Evolutionary conservation across 2,888 invertebrate genomes (phyloP), one percentile per base, ranked within the genome.

Genomic region (Andrena bicolor): DNA sequence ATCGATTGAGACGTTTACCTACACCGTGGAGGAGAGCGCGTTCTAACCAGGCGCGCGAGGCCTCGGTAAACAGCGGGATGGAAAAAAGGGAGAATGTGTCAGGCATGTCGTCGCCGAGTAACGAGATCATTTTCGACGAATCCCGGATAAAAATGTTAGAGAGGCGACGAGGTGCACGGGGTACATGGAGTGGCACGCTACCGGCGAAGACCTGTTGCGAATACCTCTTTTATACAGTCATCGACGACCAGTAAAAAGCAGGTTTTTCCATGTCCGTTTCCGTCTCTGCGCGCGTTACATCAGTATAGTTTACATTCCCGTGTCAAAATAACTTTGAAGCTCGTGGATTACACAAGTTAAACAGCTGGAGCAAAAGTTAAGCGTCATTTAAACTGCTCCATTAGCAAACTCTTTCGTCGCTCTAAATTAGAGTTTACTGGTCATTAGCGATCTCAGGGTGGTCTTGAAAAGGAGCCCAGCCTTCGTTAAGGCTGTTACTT

Each of bases 261-360:
- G 88, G 87, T 87, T 88, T 87, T 88, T 70, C 87, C 87, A 76
- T 30, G 61, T 76, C 61, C 73, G 79, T 88, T 87, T 87, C 88
- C 85, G 83, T 83, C 79, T 65, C 53, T 13, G 23, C 26, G 56
- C 68, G 53, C 16, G 56, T 77, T 73, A 63, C 86, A 65, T 85
- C 76, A 70, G 68, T 56, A 4, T 64, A 23, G 68, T 56, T 56
- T 64, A 26, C 56, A n/a, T 49, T 76, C 61, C 32, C 61, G 30
- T 61, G 48, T 77, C 71, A 65, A 72, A 78, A 85, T 76, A 76
- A 61, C 68, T 26, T 56, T 41, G 30, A 23, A 5, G 16, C 8
- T 58, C 7, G 20, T 28, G 48, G 61, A 80, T 80, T 30, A 7
- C 6, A 60, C 53, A 60, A 71, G 65, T 78, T 20, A 0, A 10